phyloP scores from a whole-genome alignment of 2,797 vertebrate genomes.

The Cichlasoma orientale region DNA sequence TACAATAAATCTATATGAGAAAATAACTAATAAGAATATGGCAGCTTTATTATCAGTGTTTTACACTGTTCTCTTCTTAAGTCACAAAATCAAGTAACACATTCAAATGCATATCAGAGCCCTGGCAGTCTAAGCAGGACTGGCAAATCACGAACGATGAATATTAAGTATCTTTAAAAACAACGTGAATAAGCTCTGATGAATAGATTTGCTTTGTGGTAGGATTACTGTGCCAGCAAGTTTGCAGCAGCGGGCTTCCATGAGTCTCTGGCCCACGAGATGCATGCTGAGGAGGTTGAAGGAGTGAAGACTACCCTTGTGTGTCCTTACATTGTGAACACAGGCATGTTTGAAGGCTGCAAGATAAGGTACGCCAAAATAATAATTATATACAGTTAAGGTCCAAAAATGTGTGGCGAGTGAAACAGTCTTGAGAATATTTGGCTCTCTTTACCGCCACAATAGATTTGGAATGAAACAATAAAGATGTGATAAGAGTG shows the following conservation, averaged over 20 bases:
- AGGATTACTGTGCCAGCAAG: constrained; percentile 81
- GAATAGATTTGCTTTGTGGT: constrained; percentile 9
- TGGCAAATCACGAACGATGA: background rate
- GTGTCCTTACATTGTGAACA: constrained; percentile 77
- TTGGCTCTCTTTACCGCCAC: background rate
- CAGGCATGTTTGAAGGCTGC: constrained; percentile 76
- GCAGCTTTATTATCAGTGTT: background rate
- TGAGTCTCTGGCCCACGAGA: constrained; percentile 77
- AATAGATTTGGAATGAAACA: background rate
- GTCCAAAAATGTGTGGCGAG: background rate
- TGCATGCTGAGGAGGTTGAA: constrained; percentile 71
- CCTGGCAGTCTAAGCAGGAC: background rate
- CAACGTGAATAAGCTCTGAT: background rate
- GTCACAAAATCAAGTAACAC: background rate
- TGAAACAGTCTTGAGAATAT: background rate
- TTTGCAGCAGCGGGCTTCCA: constrained; percentile 80
- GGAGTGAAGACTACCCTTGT: constrained; percentile 77
- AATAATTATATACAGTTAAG: background rate
- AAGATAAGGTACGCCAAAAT: constrained; percentile 59
- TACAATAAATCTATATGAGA: background rate
- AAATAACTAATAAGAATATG: background rate
- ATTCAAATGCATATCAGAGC: background rate
- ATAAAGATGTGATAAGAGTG: too few relatives aligned
- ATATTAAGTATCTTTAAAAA: background rate
- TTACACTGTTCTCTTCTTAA: background rate